A percentile compares a stretch with the other conserved stretches of the same genome.
phyloP scores from a whole-genome alignment of 2,888 invertebrate species.

The Hyposoter didymator region DNA sequence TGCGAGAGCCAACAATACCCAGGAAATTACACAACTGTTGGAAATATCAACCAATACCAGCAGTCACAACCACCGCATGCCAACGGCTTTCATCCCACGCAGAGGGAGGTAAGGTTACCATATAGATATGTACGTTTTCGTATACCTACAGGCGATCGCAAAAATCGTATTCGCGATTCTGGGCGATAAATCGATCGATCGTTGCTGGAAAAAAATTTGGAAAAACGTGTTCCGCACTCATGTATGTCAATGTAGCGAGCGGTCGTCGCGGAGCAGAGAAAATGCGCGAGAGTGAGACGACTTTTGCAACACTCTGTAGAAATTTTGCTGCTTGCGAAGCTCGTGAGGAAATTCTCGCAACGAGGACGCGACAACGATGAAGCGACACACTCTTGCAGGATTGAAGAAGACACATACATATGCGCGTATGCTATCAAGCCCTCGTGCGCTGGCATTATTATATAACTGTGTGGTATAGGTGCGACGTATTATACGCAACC shows the following conservation, averaged over 20 bases:
- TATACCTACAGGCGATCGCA: background rate
- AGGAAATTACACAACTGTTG: conserved; percentile 85
- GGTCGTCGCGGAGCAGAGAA: background rate
- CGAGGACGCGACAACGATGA: conserved; percentile 21
- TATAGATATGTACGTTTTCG: background rate
- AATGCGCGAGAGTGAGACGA: background rate
- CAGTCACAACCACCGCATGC: conserved; percentile 75
- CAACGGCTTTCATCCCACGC: conserved; percentile 72
- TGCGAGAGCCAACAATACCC: conserved; percentile 83
- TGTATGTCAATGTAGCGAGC: no score
- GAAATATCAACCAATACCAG: conserved; percentile 84
- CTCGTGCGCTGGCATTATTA: conserved; percentile 80
- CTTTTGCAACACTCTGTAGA: background rate
- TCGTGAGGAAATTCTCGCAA: conserved; percentile 26
- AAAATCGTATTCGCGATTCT: background rate
- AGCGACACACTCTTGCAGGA: conserved; percentile 35
- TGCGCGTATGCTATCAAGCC: conserved; percentile 55
- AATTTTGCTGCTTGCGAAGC: background rate
- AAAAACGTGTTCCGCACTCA: no score
- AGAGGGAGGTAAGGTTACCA: conserved; percentile 34
- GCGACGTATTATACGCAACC: conserved; percentile 83
- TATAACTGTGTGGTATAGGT: conserved; percentile 79
- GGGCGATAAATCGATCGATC: no score
- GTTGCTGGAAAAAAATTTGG: no score
- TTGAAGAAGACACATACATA: conserved; percentile 5